phyloP scores from a whole-genome alignment of 1,140 invertebrate species.

The Armadillidium nasatum region DNA sequence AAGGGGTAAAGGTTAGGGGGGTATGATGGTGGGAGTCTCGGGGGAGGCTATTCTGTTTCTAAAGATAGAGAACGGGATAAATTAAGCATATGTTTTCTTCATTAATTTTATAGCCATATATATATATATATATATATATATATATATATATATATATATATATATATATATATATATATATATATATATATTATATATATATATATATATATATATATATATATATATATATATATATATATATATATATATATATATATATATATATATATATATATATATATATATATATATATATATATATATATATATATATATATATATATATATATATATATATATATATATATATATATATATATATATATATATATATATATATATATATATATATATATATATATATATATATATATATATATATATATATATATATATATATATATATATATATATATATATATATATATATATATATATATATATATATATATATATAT shows the following conservation, averaged over 20 bases:
- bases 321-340: no score
- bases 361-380: constrained; percentile 15
- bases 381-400: neutral
- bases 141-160: neutral
- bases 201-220: neutral
- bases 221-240: neutral
- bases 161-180: neutral
- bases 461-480: neutral
- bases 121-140: constrained; percentile 4
- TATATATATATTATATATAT: neutral
- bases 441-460: neutral
- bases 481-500: constrained; percentile 1
- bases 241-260: no score
- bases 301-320: no score
- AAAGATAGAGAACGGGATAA: no score
- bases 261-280: no score
- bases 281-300: no score
- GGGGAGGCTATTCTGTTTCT: no score
- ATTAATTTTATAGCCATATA: neutral
- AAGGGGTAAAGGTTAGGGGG: no score
- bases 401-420: neutral
- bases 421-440: neutral
- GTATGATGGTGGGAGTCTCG: no score
- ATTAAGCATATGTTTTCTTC: no score
- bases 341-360: neutral